phyloP scores from a whole-genome alignment of 2,888 invertebrate species.

The Exocentrus adspersus region DNA sequence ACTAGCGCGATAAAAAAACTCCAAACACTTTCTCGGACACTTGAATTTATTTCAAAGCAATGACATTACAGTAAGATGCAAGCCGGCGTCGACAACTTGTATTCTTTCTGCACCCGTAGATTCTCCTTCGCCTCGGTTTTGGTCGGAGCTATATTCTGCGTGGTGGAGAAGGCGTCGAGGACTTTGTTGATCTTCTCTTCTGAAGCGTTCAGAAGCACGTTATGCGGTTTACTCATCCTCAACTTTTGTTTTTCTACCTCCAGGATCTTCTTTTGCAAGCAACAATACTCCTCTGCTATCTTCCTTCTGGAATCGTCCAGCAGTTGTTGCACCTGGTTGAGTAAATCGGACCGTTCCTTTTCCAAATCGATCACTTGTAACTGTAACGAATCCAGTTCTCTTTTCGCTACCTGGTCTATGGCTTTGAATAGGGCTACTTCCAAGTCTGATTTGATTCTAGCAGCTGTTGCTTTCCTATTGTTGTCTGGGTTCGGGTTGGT shows the following conservation, averaged over 20 bases:
- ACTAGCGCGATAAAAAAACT: constrained; percentile 4
- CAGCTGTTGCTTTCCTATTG: neutral
- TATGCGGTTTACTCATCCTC: constrained; percentile 1
- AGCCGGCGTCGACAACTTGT: neutral
- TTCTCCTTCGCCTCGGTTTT: neutral
- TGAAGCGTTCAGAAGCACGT: neutral
- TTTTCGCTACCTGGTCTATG: constrained; percentile 34
- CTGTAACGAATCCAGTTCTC: constrained; percentile 42
- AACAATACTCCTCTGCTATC: constrained; percentile 46
- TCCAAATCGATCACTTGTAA: constrained; percentile 46
- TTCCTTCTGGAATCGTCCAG: constrained; percentile 45
- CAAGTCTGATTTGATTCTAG: constrained; percentile 34
- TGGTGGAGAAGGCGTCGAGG: constrained; percentile 36
- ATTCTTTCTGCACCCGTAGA: neutral
- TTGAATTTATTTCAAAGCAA: no score
- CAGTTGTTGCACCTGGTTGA: constrained; percentile 43
- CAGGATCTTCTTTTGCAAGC: constrained; percentile 43
- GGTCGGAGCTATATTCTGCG: neutral
- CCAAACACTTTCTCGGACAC: no score
- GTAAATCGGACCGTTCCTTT: constrained; percentile 42
- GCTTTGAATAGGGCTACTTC: constrained; percentile 32
- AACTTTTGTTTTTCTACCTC: constrained; percentile 43
- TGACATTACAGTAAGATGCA: neutral
- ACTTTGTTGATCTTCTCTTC: constrained; percentile 35
- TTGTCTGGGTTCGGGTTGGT: constrained; percentile 32